These are phyloP conservation scores for Hoplostethus atlanticus DNA, from an alignment of 2,797 vertebrate species.

Conservation along the genomic window DNA sequence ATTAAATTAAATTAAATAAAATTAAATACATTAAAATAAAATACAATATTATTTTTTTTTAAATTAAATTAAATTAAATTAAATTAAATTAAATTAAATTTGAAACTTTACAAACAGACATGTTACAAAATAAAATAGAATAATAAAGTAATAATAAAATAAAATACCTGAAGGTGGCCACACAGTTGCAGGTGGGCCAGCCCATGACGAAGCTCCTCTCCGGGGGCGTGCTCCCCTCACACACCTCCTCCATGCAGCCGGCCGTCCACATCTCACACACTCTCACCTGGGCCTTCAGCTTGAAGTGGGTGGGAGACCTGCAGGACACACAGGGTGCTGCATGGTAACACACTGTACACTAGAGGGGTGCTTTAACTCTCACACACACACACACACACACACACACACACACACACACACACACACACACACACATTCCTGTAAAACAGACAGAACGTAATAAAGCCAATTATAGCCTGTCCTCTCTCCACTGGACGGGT, in stretches of 20 bases:
- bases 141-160: no score
- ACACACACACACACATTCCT: slow-evolving; percentile 47
- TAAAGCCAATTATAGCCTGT: slow-evolving; percentile 71
- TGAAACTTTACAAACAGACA: no score
- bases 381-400: slow-evolving; percentile 11
- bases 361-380: not conserved
- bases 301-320: slow-evolving; percentile 91
- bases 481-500: slow-evolving; percentile 52
- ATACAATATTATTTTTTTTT: no score
- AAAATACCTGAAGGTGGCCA: slow-evolving; percentile 93
- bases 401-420: slow-evolving; percentile 34
- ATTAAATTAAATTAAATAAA: no score
- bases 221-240: slow-evolving; percentile 90
- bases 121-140: no score
- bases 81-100: no score
- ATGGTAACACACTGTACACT: not conserved
- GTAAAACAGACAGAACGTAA: slow-evolving; percentile 60
- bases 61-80: no score
- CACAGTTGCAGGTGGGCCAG: slow-evolving; percentile 96
- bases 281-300: slow-evolving; percentile 88
- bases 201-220: slow-evolving; percentile 93
- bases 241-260: slow-evolving; percentile 93
- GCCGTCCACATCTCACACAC: slow-evolving; percentile 95
- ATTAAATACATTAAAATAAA: no score
- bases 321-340: not conserved